Base-by-base conservation (phyloP, 2,888 invertebrate species). In the Orthonevra nobilis region DNA sequence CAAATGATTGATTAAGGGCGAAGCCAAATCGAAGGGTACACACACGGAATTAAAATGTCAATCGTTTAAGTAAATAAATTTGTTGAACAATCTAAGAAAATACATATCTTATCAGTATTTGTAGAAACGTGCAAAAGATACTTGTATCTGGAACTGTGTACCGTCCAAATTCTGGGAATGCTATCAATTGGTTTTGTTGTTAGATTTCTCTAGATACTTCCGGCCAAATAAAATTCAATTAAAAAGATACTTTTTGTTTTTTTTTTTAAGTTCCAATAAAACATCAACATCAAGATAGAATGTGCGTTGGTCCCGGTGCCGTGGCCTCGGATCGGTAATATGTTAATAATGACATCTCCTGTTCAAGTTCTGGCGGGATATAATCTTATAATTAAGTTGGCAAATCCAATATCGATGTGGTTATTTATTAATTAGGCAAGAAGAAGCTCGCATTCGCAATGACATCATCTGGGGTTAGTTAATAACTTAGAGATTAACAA, bases 401-500 rank as follows among this genome's bases (percentile, higher is more conserved):
- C 42, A 63, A 69, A 75, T 75, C 75, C 69, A 69, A 75, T n/a
- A n/a, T 75, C 75, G 60, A 75, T 54, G 63, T 69, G 56, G 61
- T 75, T 75, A 75, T 75, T 75, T 61, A 75, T 75, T 69, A 69
- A 75, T 75, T 75, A 75, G 40, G 48, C 52, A 61, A 74, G 60
- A 10, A 4, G 48, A 9, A 14, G 20, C 10, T 28, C 44, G 7
- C 12, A 26, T 6, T 34, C 23, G 19, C n/a, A 54, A 26, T 36
- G n/a, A 30, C 52, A 63, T n/a, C n/a, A n/a, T n/a, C n/a, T n/a
- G 42, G 42, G 58, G 56, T 64, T 56, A 58, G 42, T 48, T 58
- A 74, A 74, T 66, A 74, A 74, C 44, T 74, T 74, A 17, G 52
- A 38, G 66, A 74, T 66, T 60, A 60, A 66, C 50, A 66, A 38